Base-by-base conservation (phyloP, 2,113 vertebrate species). In the Phalacrocorax brasilianus region DNA sequence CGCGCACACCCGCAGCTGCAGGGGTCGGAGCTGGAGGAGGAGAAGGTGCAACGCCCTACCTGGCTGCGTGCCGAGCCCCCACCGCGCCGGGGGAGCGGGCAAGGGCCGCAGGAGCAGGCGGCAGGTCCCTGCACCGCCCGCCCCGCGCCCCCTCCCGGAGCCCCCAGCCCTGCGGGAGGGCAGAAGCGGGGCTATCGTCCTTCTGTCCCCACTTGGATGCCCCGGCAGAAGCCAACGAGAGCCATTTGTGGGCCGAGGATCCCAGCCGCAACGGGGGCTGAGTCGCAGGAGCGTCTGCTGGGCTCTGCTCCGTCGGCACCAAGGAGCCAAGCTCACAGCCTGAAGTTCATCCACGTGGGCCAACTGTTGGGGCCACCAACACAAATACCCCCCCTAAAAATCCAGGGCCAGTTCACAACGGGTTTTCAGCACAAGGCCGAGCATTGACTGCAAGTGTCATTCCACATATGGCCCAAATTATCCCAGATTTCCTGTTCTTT, bases 61-160 rank as follows among this genome's bases (percentile, higher is more conserved):
- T 8, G 11, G 24, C 49, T 47, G 47, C 7, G 5, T 26, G 65
- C 26, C 2, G 27, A 68, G 28, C 26, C 26, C 22, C 22, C 9
- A 5, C 38, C 18, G 5, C 19, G 3, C 61, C 30, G 1, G 1
- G 26, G 33, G n/a, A 17, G 32, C 0, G 4, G 30, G 32, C 56
- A 17, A 12, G 32, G 72, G 30, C 40, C 4, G 16, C 24, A 9
- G 33, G 30, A 56, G 40, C 53, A 38, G 56, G 53, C 4, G 2
- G 40, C 63, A 24, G 14, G 42, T 24, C 59, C 59, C 59, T 33
- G 21, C n/a, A 10, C 30, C 3, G 4, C n/a, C 53, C 27, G 56
- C 14, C 22, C 40, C 4, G 0, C 4, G 50, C 26, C 8, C 33
- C 6, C 14, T 32, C 55, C 33, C 2, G 3, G 19, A 47, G 50